Evolutionary conservation across 2,113 vertebrate species (phyloP), one percentile per base, ranked within the genome.

Genomic region (Tautogolabrus adspersus): DNA sequence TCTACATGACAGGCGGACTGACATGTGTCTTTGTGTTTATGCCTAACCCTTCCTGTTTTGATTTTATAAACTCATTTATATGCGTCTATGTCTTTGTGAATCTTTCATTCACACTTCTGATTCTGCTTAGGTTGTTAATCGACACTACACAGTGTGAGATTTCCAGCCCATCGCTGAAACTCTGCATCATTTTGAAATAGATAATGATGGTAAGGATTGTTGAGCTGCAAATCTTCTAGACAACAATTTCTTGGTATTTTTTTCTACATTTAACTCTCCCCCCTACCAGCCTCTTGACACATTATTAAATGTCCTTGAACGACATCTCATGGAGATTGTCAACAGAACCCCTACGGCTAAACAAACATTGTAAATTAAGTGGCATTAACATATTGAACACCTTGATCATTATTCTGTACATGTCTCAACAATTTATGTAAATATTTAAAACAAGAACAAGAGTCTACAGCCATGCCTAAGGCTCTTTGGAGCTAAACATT

Each of bases 51-150:
- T 2, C 30, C 30, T 34, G 30, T 34, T 34, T 1, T 34, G 30
- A 34, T 34, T 34, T 34, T 34, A 34, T 34, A 34, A 34, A 34
- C 30, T 34, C 30, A 34, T 34, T 34, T 34, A 5, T 34, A 6
- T 34, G 30, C 6, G 4, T 34, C 30, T 34, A 34, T 34, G 6
- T 34, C 30, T 34, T 34, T 34, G 4, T 34, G 30, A 34, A 34
- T 34, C 30, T 34, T 34, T 34, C 30, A 34, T 34, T 34, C 30
- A 34, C 30, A 79, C 30, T 57, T 34, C 26, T 54, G 55, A 62
- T 74, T 79, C 61, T 59, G 63, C 19, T 44, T 34, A 58, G 22
- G 56, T 59, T 78, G 75, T 79, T 77, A 68, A 74, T 51, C 58
- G 4, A 26, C 10, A 40, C 38, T 40, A 40, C 38, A 40, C 38